Percentiles rank a stretch among this genome's conserved stretches.
Evolutionary conservation across 2,797 vertebrate genomes (phyloP).

Genomic region (Lycodopsis pacificus): DNA sequence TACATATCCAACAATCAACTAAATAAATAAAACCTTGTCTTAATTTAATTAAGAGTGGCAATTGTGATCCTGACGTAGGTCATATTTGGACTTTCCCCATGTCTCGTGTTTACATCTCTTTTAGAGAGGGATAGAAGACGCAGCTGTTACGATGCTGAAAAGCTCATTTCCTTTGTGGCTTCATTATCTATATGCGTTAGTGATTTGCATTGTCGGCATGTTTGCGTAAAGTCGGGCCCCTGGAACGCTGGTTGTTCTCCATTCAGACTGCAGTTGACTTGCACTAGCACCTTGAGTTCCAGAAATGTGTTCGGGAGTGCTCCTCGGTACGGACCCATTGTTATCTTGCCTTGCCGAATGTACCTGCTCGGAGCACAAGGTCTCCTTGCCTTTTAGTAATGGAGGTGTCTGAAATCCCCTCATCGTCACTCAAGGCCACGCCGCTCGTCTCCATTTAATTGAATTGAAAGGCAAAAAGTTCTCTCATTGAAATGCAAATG

Average conservation of each 20-base stretch:
- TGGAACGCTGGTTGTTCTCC: neutral
- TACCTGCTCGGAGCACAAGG: constrained; percentile 13
- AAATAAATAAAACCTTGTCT: neutral
- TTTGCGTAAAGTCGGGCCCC: constrained; percentile 8
- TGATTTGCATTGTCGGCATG: constrained; percentile 36
- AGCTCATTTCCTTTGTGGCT: constrained; percentile 7
- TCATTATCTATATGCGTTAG: constrained; percentile 1
- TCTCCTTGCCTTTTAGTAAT: constrained; percentile 25
- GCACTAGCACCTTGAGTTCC: neutral
- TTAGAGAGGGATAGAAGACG: neutral
- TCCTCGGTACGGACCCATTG: neutral
- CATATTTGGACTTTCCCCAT: neutral
- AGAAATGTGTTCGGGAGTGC: neutral
- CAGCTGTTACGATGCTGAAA: neutral
- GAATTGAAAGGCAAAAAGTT: constrained; percentile 56
- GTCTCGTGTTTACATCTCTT: neutral
- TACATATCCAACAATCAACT: neutral
- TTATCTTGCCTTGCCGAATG: constrained; percentile 4
- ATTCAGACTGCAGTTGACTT: neutral
- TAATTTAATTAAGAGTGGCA: neutral
- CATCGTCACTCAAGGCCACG: constrained; percentile 14
- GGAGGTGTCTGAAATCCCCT: constrained; percentile 19
- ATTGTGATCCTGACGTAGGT: neutral
- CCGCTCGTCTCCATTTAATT: constrained; percentile 46
- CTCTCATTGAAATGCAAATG: constrained; percentile 71